A percentile compares a stretch with the other conserved stretches of the same genome.
phyloP scores from a whole-genome alignment of 64 coral and sea anemone genomes.

The Dendronephthya gigantea region DNA sequence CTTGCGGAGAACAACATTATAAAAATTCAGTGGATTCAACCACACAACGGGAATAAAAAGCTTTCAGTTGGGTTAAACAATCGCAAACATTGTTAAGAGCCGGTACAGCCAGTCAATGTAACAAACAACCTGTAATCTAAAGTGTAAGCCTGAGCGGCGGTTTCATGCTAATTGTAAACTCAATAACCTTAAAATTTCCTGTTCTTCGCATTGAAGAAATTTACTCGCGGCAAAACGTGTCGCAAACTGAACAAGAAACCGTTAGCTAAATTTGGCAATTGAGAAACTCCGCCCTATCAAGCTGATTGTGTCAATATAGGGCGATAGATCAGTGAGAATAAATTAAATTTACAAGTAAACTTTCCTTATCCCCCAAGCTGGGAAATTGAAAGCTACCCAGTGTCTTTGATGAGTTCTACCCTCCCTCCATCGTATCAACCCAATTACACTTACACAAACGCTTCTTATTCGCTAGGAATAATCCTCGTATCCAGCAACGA shows the following conservation, averaged over 20 bases:
- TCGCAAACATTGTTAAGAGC: conserved; percentile 1
- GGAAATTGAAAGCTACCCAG: conserved; percentile 6
- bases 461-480: neutral
- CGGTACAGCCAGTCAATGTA: neutral
- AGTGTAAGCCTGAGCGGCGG: neutral
- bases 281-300: neutral
- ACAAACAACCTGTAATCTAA: neutral
- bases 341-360: conserved; percentile 17
- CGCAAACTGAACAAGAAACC: neutral
- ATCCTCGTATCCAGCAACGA: neutral
- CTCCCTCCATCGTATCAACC: neutral
- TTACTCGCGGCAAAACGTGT: neutral
- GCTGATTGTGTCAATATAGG: conserved; percentile 9
- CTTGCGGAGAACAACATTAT: neutral
- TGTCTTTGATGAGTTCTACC: neutral
- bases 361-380: conserved; percentile 3
- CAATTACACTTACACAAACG: conserved; percentile 17
- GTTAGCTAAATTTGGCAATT: conserved; percentile 25
- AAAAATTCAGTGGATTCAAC: neutral
- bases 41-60: neutral
- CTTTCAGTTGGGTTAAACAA: conserved; percentile 2
- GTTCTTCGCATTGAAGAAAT: neutral
- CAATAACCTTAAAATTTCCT: neutral
- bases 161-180: neutral
- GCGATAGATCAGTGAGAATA: neutral